phyloP scores from a whole-genome alignment of 2,113 vertebrate genomes.

The Phalacrocorax carbo region DNA sequence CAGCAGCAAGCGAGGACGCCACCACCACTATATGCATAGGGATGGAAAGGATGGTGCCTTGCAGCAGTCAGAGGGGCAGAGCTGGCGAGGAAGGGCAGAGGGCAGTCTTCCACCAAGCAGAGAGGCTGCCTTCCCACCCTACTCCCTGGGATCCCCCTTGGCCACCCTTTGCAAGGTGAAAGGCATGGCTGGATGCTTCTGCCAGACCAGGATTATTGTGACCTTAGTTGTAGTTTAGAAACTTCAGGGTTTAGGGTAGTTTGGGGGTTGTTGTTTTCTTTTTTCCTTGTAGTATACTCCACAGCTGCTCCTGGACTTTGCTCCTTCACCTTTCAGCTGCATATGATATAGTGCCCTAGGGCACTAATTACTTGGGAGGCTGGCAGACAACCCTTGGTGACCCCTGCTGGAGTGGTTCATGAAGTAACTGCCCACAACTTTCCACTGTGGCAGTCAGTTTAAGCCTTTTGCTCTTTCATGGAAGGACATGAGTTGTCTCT shows the following conservation, averaged over 20 bases:
- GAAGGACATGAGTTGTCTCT: background rate
- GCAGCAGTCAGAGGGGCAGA: background rate
- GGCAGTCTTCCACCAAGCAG: rapidly evolving
- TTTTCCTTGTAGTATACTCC: background rate
- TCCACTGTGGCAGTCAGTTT: background rate
- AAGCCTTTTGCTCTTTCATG: background rate
- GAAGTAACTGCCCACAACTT: background rate
- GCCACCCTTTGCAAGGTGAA: background rate
- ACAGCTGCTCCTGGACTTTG: background rate
- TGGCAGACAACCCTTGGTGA: background rate
- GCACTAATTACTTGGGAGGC: background rate
- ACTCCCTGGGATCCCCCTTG: background rate
- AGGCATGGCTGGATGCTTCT: background rate
- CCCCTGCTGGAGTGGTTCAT: background rate
- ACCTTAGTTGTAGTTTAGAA: background rate
- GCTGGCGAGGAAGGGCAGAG: background rate
- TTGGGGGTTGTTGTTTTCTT: background rate
- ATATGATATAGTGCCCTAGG: background rate
- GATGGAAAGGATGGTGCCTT: background rate
- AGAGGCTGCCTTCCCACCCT: background rate
- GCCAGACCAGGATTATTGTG: background rate
- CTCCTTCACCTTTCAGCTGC: background rate
- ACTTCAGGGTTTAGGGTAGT: background rate
- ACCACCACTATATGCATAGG: too few relatives aligned
- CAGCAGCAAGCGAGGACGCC: background rate